Conservation (phyloP, 2,888 invertebrate species). For the Coleophora flavipennella region DNA sequence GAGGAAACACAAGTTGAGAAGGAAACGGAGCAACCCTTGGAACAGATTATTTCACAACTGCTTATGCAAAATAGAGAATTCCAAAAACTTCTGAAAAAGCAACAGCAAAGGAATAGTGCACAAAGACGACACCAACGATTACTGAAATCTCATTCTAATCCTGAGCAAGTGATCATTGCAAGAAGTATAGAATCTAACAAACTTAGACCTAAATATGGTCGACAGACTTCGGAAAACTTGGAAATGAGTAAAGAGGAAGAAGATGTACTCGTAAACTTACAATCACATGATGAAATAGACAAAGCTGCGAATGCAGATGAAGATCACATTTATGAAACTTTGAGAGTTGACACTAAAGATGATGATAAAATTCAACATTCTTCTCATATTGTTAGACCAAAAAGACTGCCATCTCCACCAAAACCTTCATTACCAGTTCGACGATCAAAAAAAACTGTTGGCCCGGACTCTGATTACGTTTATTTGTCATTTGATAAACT, state of each 20-base stretch:
- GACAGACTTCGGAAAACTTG: conserved; percentile 51
- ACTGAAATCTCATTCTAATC: conserved; percentile 65
- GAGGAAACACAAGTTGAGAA: conserved; percentile 34
- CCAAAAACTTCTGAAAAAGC: conserved; percentile 83
- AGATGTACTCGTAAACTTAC: conserved; percentile 20
- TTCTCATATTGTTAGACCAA: conserved; percentile 33
- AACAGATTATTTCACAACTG: conserved; percentile 86
- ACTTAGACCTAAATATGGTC: conserved; percentile 47
- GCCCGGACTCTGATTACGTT: conserved; percentile 63
- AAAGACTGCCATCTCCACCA: conserved; percentile 50
- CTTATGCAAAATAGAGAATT: conserved; percentile 88
- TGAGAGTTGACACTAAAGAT: conserved; percentile 54
- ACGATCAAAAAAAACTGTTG: conserved; percentile 38
- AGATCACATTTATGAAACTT: conserved; percentile 75
- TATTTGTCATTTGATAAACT: conserved; percentile 61
- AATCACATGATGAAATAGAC: conserved; percentile 27
- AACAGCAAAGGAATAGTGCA: conserved; percentile 72
- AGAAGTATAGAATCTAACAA: conserved; percentile 40
- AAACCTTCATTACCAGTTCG: conserved; percentile 19
- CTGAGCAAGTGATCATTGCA: conserved; percentile 60
- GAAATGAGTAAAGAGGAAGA: conserved; percentile 26
- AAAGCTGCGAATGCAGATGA: conserved; percentile 28
- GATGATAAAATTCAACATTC: conserved; percentile 50
- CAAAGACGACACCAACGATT: conserved; percentile 70
- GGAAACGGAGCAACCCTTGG: conserved; percentile 73